phyloP scores from a whole-genome alignment of 2,888 invertebrate species.

The Electrophaes corylata region DNA sequence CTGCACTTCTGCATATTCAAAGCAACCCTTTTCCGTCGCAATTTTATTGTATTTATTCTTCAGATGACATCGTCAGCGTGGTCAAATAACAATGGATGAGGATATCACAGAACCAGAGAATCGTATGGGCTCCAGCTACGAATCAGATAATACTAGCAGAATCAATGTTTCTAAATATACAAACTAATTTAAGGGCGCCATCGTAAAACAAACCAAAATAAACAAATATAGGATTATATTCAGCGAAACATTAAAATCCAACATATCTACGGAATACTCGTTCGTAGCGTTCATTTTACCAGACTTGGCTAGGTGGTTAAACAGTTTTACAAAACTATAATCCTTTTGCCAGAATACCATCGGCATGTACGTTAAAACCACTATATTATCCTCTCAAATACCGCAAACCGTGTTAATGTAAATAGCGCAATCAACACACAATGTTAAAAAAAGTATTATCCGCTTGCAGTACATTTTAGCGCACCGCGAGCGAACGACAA shows the following conservation, averaged over 20 bases:
- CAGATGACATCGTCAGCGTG: background rate
- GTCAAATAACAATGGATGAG: background rate
- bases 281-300: conserved; percentile 56
- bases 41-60: too few species aligned
- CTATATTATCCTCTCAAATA: conserved; percentile 70
- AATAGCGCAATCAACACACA: conserved; percentile 73
- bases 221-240: conserved; percentile 85
- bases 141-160: background rate
- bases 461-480: conserved; percentile 40
- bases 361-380: conserved; percentile 70
- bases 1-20: too few species aligned
- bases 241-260: conserved; percentile 81
- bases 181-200: conserved; percentile 38
- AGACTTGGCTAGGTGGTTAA: conserved; percentile 50
- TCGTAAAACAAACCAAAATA: conserved; percentile 76
- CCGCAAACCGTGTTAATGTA: conserved; percentile 77
- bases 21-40: too few species aligned
- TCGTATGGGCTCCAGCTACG: background rate
- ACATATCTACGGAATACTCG: conserved; percentile 67
- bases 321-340: conserved; percentile 65
- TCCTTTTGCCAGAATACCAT: conserved; percentile 72
- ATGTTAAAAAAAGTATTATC: conserved; percentile 60
- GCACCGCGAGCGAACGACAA: conserved; percentile 32
- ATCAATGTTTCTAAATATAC: background rate
- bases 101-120: background rate